phyloP scores from a whole-genome alignment of 2,797 vertebrate species.

The Pterois miles region DNA sequence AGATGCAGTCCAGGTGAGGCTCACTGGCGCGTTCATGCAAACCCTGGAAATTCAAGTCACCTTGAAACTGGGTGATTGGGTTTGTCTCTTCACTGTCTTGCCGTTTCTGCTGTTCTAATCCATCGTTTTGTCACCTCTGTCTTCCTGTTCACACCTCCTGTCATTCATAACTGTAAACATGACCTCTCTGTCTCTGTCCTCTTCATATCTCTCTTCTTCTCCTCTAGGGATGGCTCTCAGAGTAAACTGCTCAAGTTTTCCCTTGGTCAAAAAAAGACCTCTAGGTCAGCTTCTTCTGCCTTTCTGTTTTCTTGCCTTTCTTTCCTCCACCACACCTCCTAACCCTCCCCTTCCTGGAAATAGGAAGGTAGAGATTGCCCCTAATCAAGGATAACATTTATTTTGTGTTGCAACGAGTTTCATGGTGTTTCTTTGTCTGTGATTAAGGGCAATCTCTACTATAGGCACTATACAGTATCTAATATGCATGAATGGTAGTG shows the following conservation, averaged over 20 bases:
- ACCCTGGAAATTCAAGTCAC: background rate
- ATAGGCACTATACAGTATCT: slow-evolving; percentile 52
- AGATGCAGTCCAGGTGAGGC: slow-evolving; percentile 98
- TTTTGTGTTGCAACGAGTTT: slow-evolving; percentile 30
- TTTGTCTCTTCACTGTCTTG: slow-evolving; percentile 22
- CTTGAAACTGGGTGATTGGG: background rate
- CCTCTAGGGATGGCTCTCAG: slow-evolving; percentile 93
- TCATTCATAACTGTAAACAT: slow-evolving; percentile 59
- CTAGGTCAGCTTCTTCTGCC: slow-evolving; percentile 91
- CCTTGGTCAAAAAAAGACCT: slow-evolving; percentile 97
- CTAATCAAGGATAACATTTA: slow-evolving; percentile 51
- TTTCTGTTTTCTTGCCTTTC: slow-evolving; percentile 34
- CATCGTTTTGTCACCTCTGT: slow-evolving; percentile 54
- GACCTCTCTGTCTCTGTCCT: slow-evolving; percentile 76
- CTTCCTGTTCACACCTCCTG: slow-evolving; percentile 46
- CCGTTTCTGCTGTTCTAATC: slow-evolving; percentile 40
- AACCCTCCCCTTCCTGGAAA: slow-evolving; percentile 47
- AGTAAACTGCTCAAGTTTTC: slow-evolving; percentile 98
- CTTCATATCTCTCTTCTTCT: slow-evolving; percentile 83
- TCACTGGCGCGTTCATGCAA: background rate
- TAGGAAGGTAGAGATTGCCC: slow-evolving; percentile 65
- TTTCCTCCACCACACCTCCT: slow-evolving; percentile 46
- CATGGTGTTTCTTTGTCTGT: slow-evolving; percentile 47
- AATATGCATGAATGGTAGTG: slow-evolving; percentile 70
- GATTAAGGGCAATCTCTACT: slow-evolving; percentile 74